phyloP scores from a whole-genome alignment of 2,888 invertebrate genomes.

The Penaeus monodon region DNA sequence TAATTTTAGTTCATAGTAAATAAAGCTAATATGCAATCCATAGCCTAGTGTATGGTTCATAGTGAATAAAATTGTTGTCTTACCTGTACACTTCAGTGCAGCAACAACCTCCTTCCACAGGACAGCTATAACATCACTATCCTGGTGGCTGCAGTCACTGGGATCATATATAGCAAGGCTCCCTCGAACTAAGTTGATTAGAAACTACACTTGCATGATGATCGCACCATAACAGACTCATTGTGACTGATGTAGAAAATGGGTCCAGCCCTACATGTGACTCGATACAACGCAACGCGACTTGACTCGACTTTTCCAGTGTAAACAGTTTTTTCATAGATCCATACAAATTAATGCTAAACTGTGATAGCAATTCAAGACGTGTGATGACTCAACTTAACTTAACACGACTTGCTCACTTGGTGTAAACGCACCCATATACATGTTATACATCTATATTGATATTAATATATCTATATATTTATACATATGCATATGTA shows the following conservation, averaged over 20 bases:
- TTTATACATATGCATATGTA: too few relatives aligned
- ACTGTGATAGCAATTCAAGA: neutral
- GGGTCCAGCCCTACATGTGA: conserved; percentile 1
- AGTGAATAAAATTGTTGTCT: too few relatives aligned
- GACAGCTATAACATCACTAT: neutral
- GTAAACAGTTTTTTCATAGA: conserved; percentile 8
- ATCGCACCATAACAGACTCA: too few relatives aligned
- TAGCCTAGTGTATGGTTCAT: too few relatives aligned
- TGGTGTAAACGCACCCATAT: too few relatives aligned
- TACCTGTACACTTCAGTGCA: too few relatives aligned
- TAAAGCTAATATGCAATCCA: too few relatives aligned
- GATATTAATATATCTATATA: too few relatives aligned
- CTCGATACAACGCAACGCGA: too few relatives aligned
- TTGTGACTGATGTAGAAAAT: conserved; percentile 13
- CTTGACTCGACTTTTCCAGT: too few relatives aligned
- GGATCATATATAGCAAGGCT: conserved; percentile 15
- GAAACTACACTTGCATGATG: conserved; percentile 6
- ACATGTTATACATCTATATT: too few relatives aligned
- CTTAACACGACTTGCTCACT: neutral
- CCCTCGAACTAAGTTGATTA: conserved; percentile 5
- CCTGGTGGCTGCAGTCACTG: neutral
- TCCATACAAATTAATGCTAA: neutral
- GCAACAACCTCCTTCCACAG: conserved; percentile 5
- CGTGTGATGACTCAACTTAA: neutral
- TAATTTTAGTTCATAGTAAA: too few relatives aligned